Evolutionary conservation across 2,797 vertebrate genomes (phyloP), one percentile per base, ranked within the genome.

Genomic region (Phrynocephalus guinanensis): DNA sequence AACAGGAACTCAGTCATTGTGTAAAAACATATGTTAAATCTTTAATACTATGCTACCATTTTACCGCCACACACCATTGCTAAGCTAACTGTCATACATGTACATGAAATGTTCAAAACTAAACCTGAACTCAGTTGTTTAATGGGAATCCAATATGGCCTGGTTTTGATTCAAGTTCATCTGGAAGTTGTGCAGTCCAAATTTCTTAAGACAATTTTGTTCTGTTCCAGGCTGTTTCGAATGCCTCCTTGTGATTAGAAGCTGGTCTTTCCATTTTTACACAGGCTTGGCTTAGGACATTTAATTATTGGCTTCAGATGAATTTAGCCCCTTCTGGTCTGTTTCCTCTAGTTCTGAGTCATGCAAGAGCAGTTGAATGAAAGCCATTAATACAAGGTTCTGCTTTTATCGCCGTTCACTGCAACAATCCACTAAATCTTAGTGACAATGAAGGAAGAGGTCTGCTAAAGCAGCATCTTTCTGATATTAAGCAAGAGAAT

Each of bases 211-310:
- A 22, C 28, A 56, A 28, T 50, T 76, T 75, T 79, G 28, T 79
- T 79, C 50, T 56, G 77, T 79, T 79, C 50, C 50, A 30, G 50
- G 50, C 50, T 56, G 50, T 79, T 79, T 52, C 50, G 26, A 56
- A 79, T 30, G 18, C 50, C 13, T 56, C 50, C 52, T 26, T 56
- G 50, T 16, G 24, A 79, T 30, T 52, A 50, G 50, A 79, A 79
- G 5, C 48, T 79, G 28, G 50, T 56, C 50, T 79, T 79, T 79
- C 77, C 77, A 79, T 79, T 79, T 56, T 52, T 79, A 79, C 77
- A 79, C 28, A 56, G 13, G 16, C 26, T 56, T 79, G 77, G 24
- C 48, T 18, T 28, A 78, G 48, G 77, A 75, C 10, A 22, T 75
- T 75, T 75, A 44, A 75, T 44, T 75, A 75, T 75, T 75, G 72